phyloP scores from a whole-genome alignment of 2,113 vertebrate species.

The Ptychochromis oligacanthus region DNA sequence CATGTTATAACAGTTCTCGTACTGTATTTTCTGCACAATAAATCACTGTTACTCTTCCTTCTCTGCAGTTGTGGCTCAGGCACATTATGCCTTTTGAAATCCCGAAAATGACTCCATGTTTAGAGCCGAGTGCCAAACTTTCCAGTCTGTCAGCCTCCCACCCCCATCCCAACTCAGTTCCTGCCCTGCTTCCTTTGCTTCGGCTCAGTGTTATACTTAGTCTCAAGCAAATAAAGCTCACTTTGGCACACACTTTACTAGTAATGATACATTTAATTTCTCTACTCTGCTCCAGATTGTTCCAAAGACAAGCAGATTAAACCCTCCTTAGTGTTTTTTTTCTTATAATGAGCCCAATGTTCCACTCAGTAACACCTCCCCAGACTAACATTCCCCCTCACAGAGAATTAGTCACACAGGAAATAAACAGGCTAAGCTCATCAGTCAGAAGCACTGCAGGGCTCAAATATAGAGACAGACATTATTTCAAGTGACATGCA shows the following conservation, averaged over 20 bases:
- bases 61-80: conserved; percentile 47
- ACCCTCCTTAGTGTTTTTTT: conserved; percentile 35
- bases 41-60: conserved; percentile 4
- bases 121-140: conserved; percentile 41
- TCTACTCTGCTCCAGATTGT: conserved; percentile 9
- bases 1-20: not conserved
- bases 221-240: not conserved
- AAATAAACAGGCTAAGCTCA: conserved; percentile 41
- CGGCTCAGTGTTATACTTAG: not conserved
- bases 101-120: conserved; percentile 28
- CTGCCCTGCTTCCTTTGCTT: conserved; percentile 20
- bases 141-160: conserved; percentile 42
- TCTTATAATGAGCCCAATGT: conserved; percentile 46
- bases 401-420: conserved; percentile 37
- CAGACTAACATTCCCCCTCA: conserved; percentile 13
- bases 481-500: not conserved
- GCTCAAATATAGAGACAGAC: not conserved
- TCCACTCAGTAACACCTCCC: conserved; percentile 25
- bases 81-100: conserved; percentile 23
- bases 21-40: conserved; percentile 3
- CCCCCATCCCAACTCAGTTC: not conserved
- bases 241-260: conserved; percentile 11
- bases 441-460: conserved; percentile 6
- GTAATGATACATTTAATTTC: not conserved
- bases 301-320: conserved; percentile 27